phyloP scores from a whole-genome alignment of 2,797 vertebrate genomes.

The Bryconaethiops microstoma region DNA sequence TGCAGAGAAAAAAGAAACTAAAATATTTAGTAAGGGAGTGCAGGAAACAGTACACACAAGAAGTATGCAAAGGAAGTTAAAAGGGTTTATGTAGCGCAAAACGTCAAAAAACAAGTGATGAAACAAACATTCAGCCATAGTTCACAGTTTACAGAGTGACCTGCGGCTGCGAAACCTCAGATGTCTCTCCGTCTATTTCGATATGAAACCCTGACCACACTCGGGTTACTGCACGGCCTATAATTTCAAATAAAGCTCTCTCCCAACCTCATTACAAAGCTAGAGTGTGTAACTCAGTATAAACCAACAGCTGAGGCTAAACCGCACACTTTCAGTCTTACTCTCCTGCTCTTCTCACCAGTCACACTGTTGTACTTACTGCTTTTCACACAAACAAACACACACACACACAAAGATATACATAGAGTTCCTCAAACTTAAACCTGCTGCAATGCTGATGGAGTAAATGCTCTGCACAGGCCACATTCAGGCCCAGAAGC shows the following conservation, averaged over 20 bases:
- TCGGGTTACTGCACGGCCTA: neutral
- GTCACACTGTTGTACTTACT: neutral
- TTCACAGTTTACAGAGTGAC: neutral
- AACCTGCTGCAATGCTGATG: neutral
- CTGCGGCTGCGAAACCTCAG: slow-evolving; percentile 1
- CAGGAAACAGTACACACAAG: neutral
- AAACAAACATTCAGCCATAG: neutral
- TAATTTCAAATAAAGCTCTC: neutral
- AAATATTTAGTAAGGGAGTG: neutral
- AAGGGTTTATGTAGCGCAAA: neutral
- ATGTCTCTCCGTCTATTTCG: neutral
- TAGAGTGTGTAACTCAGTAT: neutral
- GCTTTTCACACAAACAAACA: neutral
- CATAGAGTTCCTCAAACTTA: neutral
- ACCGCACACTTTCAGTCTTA: neutral
- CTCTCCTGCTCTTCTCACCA: too few relatives aligned
- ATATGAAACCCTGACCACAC: slow-evolving; percentile 13
- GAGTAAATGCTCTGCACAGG: neutral
- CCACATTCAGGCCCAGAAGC: neutral
- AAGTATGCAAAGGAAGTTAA: neutral
- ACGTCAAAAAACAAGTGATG: neutral
- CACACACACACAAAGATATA: neutral
- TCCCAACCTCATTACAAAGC: neutral
- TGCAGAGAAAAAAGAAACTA: neutral
- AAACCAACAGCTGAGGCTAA: neutral